phyloP scores from a whole-genome alignment of 2,888 invertebrate genomes.

The Heliconius aoede region DNA sequence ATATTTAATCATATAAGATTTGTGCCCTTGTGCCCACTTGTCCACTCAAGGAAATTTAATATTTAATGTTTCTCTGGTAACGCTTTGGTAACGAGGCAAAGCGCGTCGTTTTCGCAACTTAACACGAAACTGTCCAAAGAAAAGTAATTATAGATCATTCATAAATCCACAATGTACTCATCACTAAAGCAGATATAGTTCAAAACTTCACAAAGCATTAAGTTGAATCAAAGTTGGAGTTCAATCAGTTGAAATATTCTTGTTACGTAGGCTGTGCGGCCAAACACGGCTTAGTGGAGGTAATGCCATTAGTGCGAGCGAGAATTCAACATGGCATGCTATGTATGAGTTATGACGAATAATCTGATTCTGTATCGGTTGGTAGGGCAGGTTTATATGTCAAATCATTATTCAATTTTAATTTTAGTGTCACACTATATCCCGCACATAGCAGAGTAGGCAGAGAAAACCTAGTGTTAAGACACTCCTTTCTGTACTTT shows the following conservation, averaged over 20 bases:
- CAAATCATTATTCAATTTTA: too few relatives aligned
- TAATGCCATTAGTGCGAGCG: constrained; percentile 32
- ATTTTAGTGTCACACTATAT: too few relatives aligned
- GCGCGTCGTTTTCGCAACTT: too few relatives aligned
- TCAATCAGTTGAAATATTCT: constrained; percentile 6
- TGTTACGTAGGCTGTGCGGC: constrained; percentile 2
- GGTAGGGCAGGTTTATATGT: too few relatives aligned
- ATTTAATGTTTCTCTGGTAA: too few relatives aligned
- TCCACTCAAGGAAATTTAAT: too few relatives aligned
- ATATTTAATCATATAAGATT: too few relatives aligned
- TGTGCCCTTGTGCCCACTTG: too few relatives aligned
- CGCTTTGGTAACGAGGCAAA: too few relatives aligned
- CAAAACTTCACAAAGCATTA: neutral
- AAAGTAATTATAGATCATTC: neutral
- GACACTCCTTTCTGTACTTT: too few relatives aligned
- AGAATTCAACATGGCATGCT: constrained; percentile 30
- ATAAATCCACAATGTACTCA: constrained; percentile 1
- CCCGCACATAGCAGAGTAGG: too few relatives aligned
- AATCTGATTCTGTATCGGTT: neutral
- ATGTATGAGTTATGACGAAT: neutral
- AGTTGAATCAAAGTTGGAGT: neutral
- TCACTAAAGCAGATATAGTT: neutral
- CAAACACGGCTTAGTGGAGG: constrained; percentile 29
- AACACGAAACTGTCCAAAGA: neutral
- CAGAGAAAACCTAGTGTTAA: too few relatives aligned